These are phyloP conservation scores for Arnoldichthys spilopterus DNA, from an alignment of 2,797 vertebrate species.

Conservation along the genomic window DNA sequence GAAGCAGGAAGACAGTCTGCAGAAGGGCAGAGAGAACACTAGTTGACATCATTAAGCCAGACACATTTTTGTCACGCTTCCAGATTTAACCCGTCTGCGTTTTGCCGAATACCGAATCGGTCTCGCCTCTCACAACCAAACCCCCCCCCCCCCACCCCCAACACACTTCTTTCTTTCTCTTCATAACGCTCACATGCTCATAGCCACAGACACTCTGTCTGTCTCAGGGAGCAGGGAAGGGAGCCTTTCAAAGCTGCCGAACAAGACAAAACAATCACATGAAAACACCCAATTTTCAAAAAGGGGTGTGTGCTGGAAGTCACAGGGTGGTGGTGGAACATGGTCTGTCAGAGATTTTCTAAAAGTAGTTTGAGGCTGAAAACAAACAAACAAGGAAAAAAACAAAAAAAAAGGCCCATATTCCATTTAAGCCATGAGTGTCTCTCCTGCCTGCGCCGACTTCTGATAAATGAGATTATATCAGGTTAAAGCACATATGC, in stretches of 20 bases:
- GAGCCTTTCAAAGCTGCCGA: conserved; percentile 44
- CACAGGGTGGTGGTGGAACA: conserved; percentile 4
- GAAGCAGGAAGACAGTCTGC: conserved; percentile 47
- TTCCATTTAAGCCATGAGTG: conserved; percentile 44
- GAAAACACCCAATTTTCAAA: conserved; percentile 29
- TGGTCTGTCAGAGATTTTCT: background rate
- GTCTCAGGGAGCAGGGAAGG: conserved; percentile 58
- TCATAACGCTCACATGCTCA: conserved; percentile 61
- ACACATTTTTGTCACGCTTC: conserved; percentile 81
- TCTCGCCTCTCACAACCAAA: conserved; percentile 62
- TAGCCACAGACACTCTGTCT: conserved; percentile 64
- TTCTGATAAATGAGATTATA: conserved; percentile 59
- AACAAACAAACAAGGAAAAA: background rate
- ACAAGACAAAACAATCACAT: conserved; percentile 39
- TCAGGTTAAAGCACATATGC: conserved; percentile 56
- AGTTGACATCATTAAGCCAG: conserved; percentile 78
- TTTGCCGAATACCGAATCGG: conserved; percentile 69
- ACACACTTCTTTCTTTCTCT: conserved; percentile 44
- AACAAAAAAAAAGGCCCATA: background rate
- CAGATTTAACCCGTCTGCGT: conserved; percentile 77
- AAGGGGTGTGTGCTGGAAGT: background rate
- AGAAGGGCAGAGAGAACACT: conserved; percentile 67
- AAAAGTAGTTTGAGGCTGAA: background rate
- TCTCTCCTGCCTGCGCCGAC: conserved; percentile 46
- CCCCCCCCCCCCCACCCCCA: conserved; percentile 51